These are phyloP conservation scores for Apodemia zela DNA, from an alignment of 2,888 invertebrate genomes.

Conservation along the genomic window DNA sequence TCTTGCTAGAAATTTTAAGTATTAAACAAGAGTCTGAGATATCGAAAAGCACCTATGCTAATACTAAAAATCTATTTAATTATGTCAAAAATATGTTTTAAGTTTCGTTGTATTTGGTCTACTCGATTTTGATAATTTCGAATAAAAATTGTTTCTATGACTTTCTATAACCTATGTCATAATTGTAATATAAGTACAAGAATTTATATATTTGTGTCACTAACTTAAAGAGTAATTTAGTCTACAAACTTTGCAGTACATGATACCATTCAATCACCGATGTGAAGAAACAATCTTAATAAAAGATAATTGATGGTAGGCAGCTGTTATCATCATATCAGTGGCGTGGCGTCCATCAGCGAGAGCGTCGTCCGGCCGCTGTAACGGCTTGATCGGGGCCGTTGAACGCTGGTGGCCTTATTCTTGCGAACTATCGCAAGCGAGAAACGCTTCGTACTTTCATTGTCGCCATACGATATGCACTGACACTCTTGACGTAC, in stretches of 20 bases:
- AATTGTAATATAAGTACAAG: too few species aligned
- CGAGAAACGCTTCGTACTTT: conserved; percentile 73
- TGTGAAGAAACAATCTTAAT: conserved; percentile 10
- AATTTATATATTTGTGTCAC: too few species aligned
- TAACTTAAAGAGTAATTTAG: neutral
- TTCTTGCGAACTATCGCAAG: conserved; percentile 70
- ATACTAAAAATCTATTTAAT: too few species aligned
- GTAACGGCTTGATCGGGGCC: conserved; percentile 72
- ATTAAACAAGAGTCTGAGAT: too few species aligned
- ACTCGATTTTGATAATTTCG: too few species aligned
- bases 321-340: conserved; percentile 26
- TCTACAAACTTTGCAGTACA: neutral
- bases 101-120: too few species aligned
- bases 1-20: too few species aligned
- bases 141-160: too few species aligned
- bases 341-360: conserved; percentile 34
- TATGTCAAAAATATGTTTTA: too few species aligned
- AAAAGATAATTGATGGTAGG: conserved; percentile 10
- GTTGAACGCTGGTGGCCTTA: conserved; percentile 76
- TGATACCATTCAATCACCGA: conserved; percentile 21
- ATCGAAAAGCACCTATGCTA: too few species aligned
- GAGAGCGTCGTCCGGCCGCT: conserved; percentile 38
- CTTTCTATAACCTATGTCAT: too few species aligned
- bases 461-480: conserved; percentile 67
- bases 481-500: conserved; percentile 39